Evolutionary conservation across 2,888 invertebrate genomes (phyloP), one percentile per base, ranked within the genome.

Genomic region (Macrophya annulata): DNA sequence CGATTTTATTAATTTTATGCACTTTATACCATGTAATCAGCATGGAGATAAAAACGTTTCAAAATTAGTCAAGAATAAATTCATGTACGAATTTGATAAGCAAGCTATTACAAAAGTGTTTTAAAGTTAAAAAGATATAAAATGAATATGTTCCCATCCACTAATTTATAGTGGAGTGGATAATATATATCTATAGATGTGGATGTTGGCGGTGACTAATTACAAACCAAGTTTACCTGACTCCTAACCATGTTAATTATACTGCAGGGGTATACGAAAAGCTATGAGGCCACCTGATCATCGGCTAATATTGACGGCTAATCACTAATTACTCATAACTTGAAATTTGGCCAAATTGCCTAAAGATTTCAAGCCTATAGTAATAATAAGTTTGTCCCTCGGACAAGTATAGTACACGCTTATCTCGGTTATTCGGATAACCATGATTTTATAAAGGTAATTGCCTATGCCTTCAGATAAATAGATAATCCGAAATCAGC

Each of bases 151-250:
- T n/a, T 72, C 3, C n/a, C 21, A 43, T n/a, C n/a, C 17, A 72
- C 72, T 72, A 72, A 72, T 72, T n/a, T n/a, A n/a, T 21, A 72
- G 43, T 40, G 72, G 6, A 45, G 72, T 72, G 72, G 72, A 43
- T 72, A 45, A 4, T 31, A 0, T 37, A 15, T 31, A 68, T 12
- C 15, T 72, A 43, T 12, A 72, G 43, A 10, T 12, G 21, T 74
- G 17, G 68, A 68, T 37, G n/a, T 21, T 1, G 45, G 43, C 12
- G 72, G 43, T 45, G 72, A 74, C 45, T 74, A 74, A 74, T 74
- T 45, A 74, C 72, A 43, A 45, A 43, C 45, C 6, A 74, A 68
- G 68, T 25, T 74, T 45, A 43, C 72, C 72, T n/a, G 72, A 74
- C 40, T 43, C 45, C 72, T 68, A n/a, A 21, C 45, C 72, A 45